Evolutionary conservation across 2,888 invertebrate genomes (phyloP).

Genomic region (Torymus tubicola): DNA sequence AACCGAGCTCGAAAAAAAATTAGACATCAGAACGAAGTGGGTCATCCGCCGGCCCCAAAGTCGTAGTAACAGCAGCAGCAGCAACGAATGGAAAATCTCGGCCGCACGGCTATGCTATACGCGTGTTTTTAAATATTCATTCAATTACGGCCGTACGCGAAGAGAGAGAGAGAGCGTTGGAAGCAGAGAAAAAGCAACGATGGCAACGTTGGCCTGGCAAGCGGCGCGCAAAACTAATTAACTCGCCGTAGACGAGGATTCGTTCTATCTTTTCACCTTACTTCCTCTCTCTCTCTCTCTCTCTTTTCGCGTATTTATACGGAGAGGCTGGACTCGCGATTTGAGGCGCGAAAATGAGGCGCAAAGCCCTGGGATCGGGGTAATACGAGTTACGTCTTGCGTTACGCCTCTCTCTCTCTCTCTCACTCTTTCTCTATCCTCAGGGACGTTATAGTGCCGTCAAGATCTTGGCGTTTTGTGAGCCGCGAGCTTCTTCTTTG

Average conservation of each 20-base stretch:
- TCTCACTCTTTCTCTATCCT: background rate
- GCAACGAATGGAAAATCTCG: conserved; percentile 1
- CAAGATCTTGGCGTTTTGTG: no score
- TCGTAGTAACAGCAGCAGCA: background rate
- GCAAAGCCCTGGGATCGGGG: background rate
- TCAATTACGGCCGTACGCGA: conserved; percentile 23
- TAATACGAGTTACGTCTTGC: conserved; percentile 21
- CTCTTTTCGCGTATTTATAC: no score
- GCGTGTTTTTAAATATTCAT: conserved; percentile 49
- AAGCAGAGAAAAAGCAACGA: background rate
- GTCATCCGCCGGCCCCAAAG: conserved; percentile 17
- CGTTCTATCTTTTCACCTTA: background rate
- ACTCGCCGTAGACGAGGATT: conserved; percentile 5
- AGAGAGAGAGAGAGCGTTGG: background rate
- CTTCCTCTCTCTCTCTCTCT: no score
- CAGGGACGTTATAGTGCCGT: background rate
- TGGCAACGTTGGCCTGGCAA: background rate
- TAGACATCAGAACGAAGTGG: conserved; percentile 4
- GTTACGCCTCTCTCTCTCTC: background rate
- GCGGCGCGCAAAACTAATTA: conserved; percentile 30
- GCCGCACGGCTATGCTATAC: background rate
- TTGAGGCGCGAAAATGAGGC: background rate
- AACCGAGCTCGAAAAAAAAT: background rate
- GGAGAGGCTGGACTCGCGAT: background rate
- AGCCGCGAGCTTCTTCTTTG: no score